Base-by-base conservation (phyloP, 2,888 invertebrate genomes). In the Megamerina dolium region DNA sequence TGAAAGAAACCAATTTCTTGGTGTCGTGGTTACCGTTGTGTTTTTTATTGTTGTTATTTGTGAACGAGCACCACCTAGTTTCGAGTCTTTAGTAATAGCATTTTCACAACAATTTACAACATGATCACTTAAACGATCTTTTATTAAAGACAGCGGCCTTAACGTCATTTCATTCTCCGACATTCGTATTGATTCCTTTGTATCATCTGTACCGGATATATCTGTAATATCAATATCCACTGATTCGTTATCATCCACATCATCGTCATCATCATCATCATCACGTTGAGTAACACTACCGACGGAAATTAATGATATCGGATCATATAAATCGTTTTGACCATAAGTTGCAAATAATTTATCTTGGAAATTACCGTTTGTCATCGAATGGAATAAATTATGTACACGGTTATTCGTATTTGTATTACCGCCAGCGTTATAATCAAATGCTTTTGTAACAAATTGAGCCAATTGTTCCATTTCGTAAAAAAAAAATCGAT, bases 381-480 rank as follows among this genome's bases (percentile, higher is more conserved):
- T 58, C 59, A 65, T 67, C 30, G 64, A 66, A 46, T 63, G 62
- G 19, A 66, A 59, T 44, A 70, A 56, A 45, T 66, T 63, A 41
- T 69, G 59, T 34, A 64, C 66, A 38, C 68, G 58, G 45, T 64
- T 63, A 51, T 70, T 73, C 49, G 64, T 72, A 42, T 51, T 54
- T 54, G 73, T 73, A 55, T n/a, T n/a, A n/a, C n/a, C n/a, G n/a
- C n/a, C n/a, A n/a, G n/a, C n/a, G n/a, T n/a, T n/a, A n/a, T 79
- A 80, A 66, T 85, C 85, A 73, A 89, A 85, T 50, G 88, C 87
- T 74, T 88, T 88, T 62, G 87, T 87, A 66, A 90, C 89, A 77
- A 90, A 89, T 77, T 88, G 87, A 65, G 89, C 86, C 72, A 90
- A 79, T 77, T 89, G 87, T 76, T 89, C 89, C 89, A 90, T 89